Percentiles rank a stretch among this genome's conserved stretches.
These are phyloP conservation scores for Cosmia trapezina DNA, from an alignment of 2,888 invertebrate species.

Conservation along the genomic window DNA sequence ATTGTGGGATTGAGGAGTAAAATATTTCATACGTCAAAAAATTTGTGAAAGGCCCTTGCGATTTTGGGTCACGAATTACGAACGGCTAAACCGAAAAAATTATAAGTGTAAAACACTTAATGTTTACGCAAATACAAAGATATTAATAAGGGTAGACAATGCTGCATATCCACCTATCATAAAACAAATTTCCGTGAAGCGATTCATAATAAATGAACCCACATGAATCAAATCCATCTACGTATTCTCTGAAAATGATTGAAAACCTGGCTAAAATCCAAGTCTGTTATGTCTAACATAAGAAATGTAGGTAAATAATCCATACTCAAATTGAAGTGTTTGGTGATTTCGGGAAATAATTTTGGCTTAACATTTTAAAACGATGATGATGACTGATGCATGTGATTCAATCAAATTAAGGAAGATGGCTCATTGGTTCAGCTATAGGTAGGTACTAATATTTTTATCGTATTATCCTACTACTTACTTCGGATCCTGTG, in stretches of 20 bases:
- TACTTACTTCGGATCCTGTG: constrained; percentile 93
- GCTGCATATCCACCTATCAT: no score
- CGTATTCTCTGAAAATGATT: background rate
- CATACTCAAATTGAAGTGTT: background rate
- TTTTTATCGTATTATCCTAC: background rate
- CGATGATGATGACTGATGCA: background rate
- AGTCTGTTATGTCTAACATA: background rate
- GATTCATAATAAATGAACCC: background rate
- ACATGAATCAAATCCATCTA: background rate
- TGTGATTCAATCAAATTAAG: background rate
- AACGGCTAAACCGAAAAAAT: background rate
- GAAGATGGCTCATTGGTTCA: background rate
- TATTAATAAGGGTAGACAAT: background rate
- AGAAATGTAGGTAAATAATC: background rate
- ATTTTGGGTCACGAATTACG: background rate
- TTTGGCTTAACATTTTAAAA: background rate
- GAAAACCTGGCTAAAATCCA: background rate
- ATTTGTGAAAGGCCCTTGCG: background rate
- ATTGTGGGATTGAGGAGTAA: background rate
- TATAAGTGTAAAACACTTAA: background rate
- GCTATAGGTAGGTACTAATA: background rate
- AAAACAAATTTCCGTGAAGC: background rate
- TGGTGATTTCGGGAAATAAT: background rate
- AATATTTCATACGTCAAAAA: background rate
- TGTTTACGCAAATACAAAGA: background rate